Conservation (phyloP, 2,113 vertebrate species). For the Poicephalus meyeri region DNA sequence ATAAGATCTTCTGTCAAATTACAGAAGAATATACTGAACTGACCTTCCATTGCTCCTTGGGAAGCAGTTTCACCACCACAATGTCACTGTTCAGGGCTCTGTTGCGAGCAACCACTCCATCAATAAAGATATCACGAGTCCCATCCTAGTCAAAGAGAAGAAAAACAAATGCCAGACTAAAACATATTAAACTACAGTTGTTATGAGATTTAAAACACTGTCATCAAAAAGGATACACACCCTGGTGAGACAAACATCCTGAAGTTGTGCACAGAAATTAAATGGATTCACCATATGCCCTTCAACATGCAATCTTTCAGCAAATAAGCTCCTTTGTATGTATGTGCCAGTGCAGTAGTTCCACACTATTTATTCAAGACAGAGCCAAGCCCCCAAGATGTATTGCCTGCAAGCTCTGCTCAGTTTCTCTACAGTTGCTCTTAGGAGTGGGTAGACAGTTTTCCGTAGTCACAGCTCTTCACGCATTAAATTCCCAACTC, state of each 20-base stretch:
- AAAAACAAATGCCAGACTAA: neutral
- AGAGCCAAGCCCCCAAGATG: constrained; percentile 27
- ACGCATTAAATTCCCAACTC: neutral
- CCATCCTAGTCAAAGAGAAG: constrained; percentile 80
- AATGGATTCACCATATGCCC: neutral
- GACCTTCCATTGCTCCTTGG: constrained; percentile 95
- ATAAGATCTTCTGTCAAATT: neutral
- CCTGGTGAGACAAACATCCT: neutral
- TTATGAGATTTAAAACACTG: neutral
- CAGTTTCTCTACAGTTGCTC: neutral
- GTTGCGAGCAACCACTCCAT: constrained; percentile 91
- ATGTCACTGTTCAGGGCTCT: constrained; percentile 93
- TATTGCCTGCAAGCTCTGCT: neutral
- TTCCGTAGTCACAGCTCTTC: neutral
- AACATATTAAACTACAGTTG: neutral
- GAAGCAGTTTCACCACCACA: constrained; percentile 89
- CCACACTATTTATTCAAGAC: neutral
- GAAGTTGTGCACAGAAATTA: neutral
- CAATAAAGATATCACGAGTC: constrained; percentile 90
- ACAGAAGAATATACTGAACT: constrained; percentile 34
- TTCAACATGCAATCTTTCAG: neutral
- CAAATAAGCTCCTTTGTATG: neutral
- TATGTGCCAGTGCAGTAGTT: neutral
- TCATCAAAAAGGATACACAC: neutral
- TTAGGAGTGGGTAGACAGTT: neutral